Evolutionary conservation across 2,797 vertebrate species (phyloP).

Genomic region (Acanthornis magna): DNA sequence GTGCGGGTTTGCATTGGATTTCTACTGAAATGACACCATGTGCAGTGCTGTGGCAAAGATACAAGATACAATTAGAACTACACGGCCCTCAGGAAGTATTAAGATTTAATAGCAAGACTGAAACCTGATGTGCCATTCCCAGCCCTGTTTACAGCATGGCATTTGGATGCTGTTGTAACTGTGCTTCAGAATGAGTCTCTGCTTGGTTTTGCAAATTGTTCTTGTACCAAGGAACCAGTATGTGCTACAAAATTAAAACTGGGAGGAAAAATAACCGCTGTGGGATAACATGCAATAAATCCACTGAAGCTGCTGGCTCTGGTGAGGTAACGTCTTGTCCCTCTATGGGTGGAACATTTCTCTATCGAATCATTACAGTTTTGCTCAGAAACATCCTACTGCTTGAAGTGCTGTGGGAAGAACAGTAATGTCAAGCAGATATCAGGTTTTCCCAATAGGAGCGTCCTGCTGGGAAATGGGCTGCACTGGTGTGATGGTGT

Average conservation of each 20-base stretch:
- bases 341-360: constrained; percentile 12
- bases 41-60: not conserved
- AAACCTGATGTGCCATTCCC: not conserved
- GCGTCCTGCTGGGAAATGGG: constrained; percentile 30
- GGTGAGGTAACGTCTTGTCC: constrained; percentile 17
- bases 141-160: not conserved
- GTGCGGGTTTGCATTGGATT: not conserved
- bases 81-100: not conserved
- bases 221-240: not conserved
- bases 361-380: constrained; percentile 3
- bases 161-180: constrained; percentile 12
- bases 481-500: not conserved
- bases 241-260: constrained; percentile 30
- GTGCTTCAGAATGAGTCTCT: constrained; percentile 24
- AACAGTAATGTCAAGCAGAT: not conserved
- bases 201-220: constrained; percentile 44
- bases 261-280: constrained; percentile 4
- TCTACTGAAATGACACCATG: not conserved
- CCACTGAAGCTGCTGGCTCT: constrained; percentile 6
- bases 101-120: constrained; percentile 27
- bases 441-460: constrained; percentile 55
- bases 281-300: constrained; percentile 1
- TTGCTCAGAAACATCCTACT: constrained; percentile 9
- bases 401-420: not conserved
- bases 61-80: not conserved